A percentile compares a stretch with the other conserved stretches of the same genome.
Evolutionary conservation across 1,140 invertebrate genomes (phyloP).

Genomic region (Phymorhynchus buccinoides): DNA sequence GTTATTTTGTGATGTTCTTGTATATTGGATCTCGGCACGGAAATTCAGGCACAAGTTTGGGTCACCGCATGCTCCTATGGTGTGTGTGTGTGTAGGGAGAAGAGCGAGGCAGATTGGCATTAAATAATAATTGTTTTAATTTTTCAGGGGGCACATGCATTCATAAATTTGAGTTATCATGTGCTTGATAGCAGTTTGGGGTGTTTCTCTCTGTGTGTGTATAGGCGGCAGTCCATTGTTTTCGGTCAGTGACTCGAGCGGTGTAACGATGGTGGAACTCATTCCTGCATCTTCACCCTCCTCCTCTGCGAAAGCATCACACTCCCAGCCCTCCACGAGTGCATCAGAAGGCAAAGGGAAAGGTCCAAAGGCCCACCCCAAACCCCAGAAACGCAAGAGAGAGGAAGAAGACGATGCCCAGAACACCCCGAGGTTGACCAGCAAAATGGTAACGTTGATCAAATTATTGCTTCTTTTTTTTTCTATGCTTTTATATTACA

Average conservation of each 20-base stretch:
- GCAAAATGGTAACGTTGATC: constrained; percentile 56
- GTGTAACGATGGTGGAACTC: constrained; percentile 11
- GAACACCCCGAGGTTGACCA: constrained; percentile 47
- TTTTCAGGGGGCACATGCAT: neutral
- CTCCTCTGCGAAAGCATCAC: neutral
- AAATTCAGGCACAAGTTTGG: too few species aligned
- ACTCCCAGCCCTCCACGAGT: neutral
- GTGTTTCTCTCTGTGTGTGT: neutral
- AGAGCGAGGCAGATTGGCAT: neutral
- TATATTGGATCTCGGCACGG: too few species aligned
- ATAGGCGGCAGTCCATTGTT: constrained; percentile 14
- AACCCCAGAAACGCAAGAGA: constrained; percentile 37
- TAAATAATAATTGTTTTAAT: neutral
- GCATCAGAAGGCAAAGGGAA: neutral
- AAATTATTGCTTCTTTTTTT: neutral
- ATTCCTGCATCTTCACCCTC: neutral
- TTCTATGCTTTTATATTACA: neutral
- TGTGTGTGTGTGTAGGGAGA: neutral
- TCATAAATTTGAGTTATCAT: neutral
- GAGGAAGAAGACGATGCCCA: constrained; percentile 45
- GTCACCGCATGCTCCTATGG: neutral
- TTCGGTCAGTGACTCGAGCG: neutral
- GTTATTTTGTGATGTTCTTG: too few species aligned
- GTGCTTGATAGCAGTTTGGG: too few species aligned
- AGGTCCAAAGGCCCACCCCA: neutral